Evolutionary conservation across 1,140 invertebrate genomes (phyloP), one percentile per base, ranked within the genome.

Genomic region (Trichoplusia ni): DNA sequence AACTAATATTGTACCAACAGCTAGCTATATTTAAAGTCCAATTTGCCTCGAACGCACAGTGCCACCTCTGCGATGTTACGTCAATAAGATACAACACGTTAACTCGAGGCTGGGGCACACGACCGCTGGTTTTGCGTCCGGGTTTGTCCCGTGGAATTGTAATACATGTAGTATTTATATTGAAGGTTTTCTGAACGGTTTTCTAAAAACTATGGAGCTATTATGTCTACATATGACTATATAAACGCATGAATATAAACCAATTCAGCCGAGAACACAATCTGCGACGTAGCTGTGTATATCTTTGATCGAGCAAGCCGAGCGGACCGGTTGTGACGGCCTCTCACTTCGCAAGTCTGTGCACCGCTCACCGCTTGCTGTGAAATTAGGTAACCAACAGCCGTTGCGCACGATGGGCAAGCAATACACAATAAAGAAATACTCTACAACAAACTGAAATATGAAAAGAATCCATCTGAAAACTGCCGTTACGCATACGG

Each of bases 361-460:
- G 78, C 84, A 82, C 85, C 84, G 80, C 82, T 88, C 72, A 77
- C 74, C 68, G 79, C 73, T 82, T 78, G 79, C 84, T 84, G 79
- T 81, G 80, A 86, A 89, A 89, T 89, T 90, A 86, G 86, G 88
- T 90, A 90, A 89, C 82, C 81, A 82, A 87, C 82, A 80, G 67
- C 85, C 74, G 75, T 60, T 75, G 76, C 77, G 73, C 77, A 81
- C 75, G 71, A 78, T 74, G 68, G 60, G 68, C 73, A 67, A 74
- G 68, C 73, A 67, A 74, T 74, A 75, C 77, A 75, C 73, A 78
- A 80, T 84, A 82, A 81, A 82, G 79, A 86, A 89, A 86, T 80
- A 67, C 68, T 69, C 73, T 66, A 33, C 47, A 29, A 61, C 35
- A 23, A 64, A 31, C 62, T 65, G 69, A 62, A 76, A 70, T 74